Conservation (phyloP, 2,888 invertebrate genomes). For the Trichopria drosophilae region DNA sequence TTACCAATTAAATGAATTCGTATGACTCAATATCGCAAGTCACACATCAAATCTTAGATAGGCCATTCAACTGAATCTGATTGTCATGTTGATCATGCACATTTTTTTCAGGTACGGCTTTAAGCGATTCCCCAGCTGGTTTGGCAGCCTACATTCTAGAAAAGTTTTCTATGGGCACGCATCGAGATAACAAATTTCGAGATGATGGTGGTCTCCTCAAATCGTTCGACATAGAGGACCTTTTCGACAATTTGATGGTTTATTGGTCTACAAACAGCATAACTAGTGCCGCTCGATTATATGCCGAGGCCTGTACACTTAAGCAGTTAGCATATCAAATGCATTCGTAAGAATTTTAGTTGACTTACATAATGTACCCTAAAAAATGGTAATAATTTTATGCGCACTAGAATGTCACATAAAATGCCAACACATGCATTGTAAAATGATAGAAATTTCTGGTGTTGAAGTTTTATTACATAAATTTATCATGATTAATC, state of each 20-base stretch:
- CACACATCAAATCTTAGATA: no score
- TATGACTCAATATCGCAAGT: no score
- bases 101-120: slow-evolving; percentile 64
- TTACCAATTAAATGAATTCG: no score
- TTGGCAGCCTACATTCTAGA: slow-evolving; percentile 87
- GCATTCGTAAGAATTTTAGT: slow-evolving; percentile 55
- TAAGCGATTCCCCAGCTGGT: slow-evolving; percentile 81
- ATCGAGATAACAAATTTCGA: slow-evolving; percentile 44
- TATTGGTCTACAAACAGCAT: slow-evolving; percentile 62
- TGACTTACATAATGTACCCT: no score
- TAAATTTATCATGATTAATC: no score
- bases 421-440: no score
- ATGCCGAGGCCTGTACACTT: slow-evolving; percentile 65
- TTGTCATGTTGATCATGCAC: not conserved
- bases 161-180: slow-evolving; percentile 77
- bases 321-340: slow-evolving; percentile 47
- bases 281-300: slow-evolving; percentile 63
- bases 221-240: slow-evolving; percentile 60
- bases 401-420: no score
- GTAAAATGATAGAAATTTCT: no score
- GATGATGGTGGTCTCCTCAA: slow-evolving; percentile 69
- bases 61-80: no score
- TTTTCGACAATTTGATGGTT: slow-evolving; percentile 61
- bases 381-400: no score
- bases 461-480: no score